Base-by-base conservation (phyloP, 1,140 invertebrate species). In the Coptotermes formosanus region DNA sequence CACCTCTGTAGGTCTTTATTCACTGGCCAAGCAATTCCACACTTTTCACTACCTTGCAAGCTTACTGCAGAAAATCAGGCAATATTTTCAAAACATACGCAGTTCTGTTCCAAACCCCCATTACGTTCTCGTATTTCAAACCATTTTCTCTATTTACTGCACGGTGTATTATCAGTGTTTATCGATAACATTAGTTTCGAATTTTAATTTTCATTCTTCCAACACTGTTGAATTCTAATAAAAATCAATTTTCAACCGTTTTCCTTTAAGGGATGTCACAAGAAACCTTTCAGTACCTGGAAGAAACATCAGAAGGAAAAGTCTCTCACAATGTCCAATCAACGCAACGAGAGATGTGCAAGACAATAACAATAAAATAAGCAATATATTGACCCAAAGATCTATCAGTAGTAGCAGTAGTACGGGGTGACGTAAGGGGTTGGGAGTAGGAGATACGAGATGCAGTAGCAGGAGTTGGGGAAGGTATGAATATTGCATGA, bases 281-380 rank as follows among this genome's bases (percentile, higher is more conserved):
- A 75, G 64, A 30, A n/a, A 75, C 14, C 25, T 14, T 75, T 75
- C 64, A 75, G 9, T 30, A 12, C 25, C 8, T 30, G 25, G 30
- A 25, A 30, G 16, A 75, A 75, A 25, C 0, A 75, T n/a, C 2
- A 12, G 64, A 30, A 75, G n/a, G 8, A 75, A 75, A 75, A 30
- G 64, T 25, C 64, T 30, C n/a, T 75, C 64, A 30, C 64, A 8
- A 6, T 75, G 11, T 75, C 64, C n/a, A n/a, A 16, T 16, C 64
- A 75, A 0, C n/a, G 25, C 64, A 16, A 9, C 64, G 25, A 75
- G 8, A 30, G 64, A 75, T 25, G 30, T n/a, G 30, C 30, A 75
- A 75, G 64, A 75, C 30, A 75, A 75, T 25, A 75, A 75, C 30
- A 75, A 75, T 75, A 75, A 75, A 75, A 75, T 75, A 75, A 75